Evolutionary conservation across 2,888 invertebrate species (phyloP).

Genomic region (Drosophila koepferae): DNA sequence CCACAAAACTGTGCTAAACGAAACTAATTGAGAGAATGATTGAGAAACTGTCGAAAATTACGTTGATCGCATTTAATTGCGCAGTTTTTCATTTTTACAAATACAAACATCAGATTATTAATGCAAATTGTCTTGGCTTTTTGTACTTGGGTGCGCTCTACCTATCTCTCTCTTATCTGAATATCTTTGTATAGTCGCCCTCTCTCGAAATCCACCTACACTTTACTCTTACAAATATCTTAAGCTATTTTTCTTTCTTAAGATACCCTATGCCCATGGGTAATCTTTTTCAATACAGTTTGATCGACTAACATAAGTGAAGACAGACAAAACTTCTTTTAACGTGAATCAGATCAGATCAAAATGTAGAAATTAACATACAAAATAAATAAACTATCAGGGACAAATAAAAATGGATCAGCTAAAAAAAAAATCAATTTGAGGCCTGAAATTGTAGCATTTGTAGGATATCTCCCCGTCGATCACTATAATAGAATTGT

Average conservation of each 20-base stretch:
- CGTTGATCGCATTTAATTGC: slow-evolving; percentile 67
- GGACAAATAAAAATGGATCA: background rate
- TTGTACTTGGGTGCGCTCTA: slow-evolving; percentile 35
- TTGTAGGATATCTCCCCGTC: background rate
- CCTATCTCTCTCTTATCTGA: slow-evolving; percentile 5
- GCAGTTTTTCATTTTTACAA: slow-evolving; percentile 61
- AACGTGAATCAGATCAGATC: background rate
- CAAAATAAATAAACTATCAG: too few relatives aligned
- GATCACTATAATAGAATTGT: background rate
- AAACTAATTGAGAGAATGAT: slow-evolving; percentile 31
- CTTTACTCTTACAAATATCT: slow-evolving; percentile 22
- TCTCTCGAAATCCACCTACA: slow-evolving; percentile 24
- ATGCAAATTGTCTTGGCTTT: slow-evolving; percentile 57
- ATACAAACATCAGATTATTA: slow-evolving; percentile 52
- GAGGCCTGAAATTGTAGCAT: background rate
- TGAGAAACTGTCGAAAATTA: slow-evolving; percentile 40
- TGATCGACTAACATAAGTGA: background rate
- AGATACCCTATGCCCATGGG: slow-evolving; percentile 7
- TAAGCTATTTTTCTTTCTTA: slow-evolving; percentile 29
- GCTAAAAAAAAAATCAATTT: background rate
- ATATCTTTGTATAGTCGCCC: background rate
- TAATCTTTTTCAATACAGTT: background rate
- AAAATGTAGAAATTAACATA: background rate
- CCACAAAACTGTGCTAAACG: slow-evolving; percentile 38
- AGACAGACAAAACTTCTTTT: background rate